Evolutionary conservation across 2,888 invertebrate species (phyloP).

Genomic region (Salpingus planirostris): DNA sequence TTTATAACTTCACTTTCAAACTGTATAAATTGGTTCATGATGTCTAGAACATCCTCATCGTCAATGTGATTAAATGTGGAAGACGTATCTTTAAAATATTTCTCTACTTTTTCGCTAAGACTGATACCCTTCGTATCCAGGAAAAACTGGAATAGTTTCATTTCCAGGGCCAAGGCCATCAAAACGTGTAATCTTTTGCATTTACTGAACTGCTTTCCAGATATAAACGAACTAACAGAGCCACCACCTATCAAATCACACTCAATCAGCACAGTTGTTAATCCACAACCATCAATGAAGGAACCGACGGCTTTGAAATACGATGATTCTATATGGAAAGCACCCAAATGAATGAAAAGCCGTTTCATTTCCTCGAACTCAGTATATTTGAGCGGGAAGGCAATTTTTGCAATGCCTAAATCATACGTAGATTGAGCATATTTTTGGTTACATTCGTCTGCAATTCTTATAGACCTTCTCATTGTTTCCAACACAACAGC

Average conservation of each 20-base stretch:
- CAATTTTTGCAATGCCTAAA: conserved; percentile 20
- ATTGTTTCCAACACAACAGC: conserved; percentile 27
- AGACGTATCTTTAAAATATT: background rate
- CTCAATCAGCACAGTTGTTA: background rate
- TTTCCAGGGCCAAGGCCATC: no score
- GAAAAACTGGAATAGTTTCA: no score
- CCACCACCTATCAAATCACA: background rate
- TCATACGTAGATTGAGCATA: conserved; percentile 27
- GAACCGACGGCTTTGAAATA: conserved; percentile 4
- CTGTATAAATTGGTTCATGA: background rate
- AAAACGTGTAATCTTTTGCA: conserved; percentile 1
- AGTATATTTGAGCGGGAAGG: conserved; percentile 20
- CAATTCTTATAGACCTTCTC: conserved; percentile 3
- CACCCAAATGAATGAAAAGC: conserved; percentile 1
- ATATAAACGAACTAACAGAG: background rate
- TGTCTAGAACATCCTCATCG: no score
- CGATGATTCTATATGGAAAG: conserved; percentile 1
- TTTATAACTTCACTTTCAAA: background rate
- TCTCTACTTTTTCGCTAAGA: no score
- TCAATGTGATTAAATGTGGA: no score
- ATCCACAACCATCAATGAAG: conserved; percentile 1
- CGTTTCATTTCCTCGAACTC: conserved; percentile 16
- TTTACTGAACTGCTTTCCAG: background rate
- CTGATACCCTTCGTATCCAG: background rate
- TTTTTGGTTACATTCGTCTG: conserved; percentile 21